Evolutionary conservation across 2,888 invertebrate species (phyloP), one percentile per base, ranked within the genome.

Genomic region (Teinopalpus imperialis): DNA sequence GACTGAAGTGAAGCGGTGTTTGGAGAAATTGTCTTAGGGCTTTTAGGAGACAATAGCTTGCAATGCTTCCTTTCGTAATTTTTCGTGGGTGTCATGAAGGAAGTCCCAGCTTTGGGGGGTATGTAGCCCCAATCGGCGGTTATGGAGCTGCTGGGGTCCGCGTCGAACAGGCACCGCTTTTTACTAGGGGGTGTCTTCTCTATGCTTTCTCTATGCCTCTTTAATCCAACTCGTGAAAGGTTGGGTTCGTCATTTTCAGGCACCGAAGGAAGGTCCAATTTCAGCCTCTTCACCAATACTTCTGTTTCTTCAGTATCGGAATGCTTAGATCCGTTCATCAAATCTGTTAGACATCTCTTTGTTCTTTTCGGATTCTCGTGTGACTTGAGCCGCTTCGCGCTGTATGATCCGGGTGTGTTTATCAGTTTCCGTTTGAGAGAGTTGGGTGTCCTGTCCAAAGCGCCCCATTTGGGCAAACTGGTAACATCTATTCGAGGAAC

Each of bases 361-460:
- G 81, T 76, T 32, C 63, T 72, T n/a, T 61, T 37, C 1, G 61
- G 49, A 4, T 54, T 56, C n/a, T 56, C 55, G 0, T 45, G 57
- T 0, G 51, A 18, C 1, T 59, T 56, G 4, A 48, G 30, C 0
- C 73, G 63, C 43, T 74, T 73, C 49, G 39, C 57, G 31, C 59
- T 53, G 30, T 50, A 48, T 1, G 72, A 63, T 9, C 57, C 51
- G 1, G 78, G 69, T 1, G 76, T 66, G 2, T 57, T 43, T 3
- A 48, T 49, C 1, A 51, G 29, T 21, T 59, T 67, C 0, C 90
- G 76, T 53, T 89, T 90, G 1, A 88, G 50, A 0, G 90, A 87
- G 39, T 76, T 74, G 0, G 91, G 91, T 0, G 91, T 91, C 7
- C 70, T 74, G 35, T 90, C 90, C 2, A 82, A 55, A 0, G 67